Conservation (phyloP, 2,888 invertebrate genomes). For the Orthosia cruda region DNA sequence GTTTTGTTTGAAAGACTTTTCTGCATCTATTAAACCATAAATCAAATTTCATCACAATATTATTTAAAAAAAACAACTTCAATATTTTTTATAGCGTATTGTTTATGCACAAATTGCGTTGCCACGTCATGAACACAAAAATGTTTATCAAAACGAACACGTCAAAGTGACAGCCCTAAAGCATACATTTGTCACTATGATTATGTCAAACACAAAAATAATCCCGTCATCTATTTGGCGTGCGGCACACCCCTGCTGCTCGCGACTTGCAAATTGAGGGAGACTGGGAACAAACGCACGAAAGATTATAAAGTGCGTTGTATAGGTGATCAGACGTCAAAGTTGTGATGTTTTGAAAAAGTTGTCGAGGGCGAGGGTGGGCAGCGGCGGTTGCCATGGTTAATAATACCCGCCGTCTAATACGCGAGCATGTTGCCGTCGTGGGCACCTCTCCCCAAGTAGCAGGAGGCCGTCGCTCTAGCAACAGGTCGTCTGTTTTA, state of each 20-base stretch:
- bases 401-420: constrained; percentile 86
- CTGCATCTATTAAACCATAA: background rate
- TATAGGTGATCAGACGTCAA: constrained; percentile 89
- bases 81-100: constrained; percentile 19
- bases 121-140: constrained; percentile 70
- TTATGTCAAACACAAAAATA: constrained; percentile 92
- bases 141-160: constrained; percentile 79
- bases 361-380: constrained; percentile 82
- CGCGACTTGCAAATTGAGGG: constrained; percentile 89
- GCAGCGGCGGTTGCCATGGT: constrained; percentile 86
- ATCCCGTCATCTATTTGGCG: constrained; percentile 91
- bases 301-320: constrained; percentile 88
- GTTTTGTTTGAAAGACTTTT: background rate
- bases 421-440: constrained; percentile 77
- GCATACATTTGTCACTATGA: constrained; percentile 91
- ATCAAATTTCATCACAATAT: constrained; percentile 2
- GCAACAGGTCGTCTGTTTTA: constrained; percentile 84
- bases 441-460: constrained; percentile 74
- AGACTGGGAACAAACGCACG: constrained; percentile 82
- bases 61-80: background rate
- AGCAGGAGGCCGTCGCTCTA: constrained; percentile 76
- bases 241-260: constrained; percentile 88
- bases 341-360: constrained; percentile 87
- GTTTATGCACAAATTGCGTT: constrained; percentile 62
- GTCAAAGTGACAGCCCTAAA: constrained; percentile 88